Conservation (phyloP, 2,797 vertebrate species). For the Artibeus lituratus region DNA sequence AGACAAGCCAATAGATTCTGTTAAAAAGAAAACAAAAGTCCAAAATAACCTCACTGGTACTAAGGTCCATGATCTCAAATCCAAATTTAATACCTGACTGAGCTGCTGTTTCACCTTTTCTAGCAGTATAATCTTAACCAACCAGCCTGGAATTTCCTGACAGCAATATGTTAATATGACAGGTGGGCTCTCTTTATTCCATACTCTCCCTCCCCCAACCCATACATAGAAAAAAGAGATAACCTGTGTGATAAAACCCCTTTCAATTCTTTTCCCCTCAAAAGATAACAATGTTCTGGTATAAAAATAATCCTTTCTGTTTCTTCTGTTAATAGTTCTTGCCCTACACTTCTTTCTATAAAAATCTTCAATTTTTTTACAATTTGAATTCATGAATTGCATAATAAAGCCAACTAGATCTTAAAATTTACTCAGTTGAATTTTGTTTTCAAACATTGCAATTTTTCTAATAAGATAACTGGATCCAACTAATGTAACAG, state of each 20-base stretch:
- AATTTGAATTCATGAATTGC: not conserved
- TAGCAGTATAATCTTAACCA: not conserved
- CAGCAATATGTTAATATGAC: not conserved
- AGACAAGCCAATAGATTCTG: not conserved
- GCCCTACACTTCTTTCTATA: not conserved
- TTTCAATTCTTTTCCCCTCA: not conserved
- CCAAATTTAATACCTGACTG: not conserved
- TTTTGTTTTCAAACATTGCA: not conserved
- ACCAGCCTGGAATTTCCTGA: not conserved
- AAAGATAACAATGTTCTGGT: not conserved
- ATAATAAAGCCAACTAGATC: not conserved
- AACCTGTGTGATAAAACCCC: not conserved
- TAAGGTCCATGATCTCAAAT: not conserved
- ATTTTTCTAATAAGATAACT: not conserved
- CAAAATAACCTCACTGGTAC: not conserved
- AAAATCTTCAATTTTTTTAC: not conserved
- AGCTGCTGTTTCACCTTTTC: not conserved
- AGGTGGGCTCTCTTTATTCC: not conserved
- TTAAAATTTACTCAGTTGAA: not conserved
- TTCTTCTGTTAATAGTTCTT: not conserved
- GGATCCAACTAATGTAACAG: not conserved
- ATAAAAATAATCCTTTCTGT: not conserved
- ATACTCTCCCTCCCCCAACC: not conserved
- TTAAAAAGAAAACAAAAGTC: not conserved
- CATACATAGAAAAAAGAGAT: not conserved